phyloP scores from a whole-genome alignment of 53 echinoderm and acorn worm genomes.

The Crossaster papposus region DNA sequence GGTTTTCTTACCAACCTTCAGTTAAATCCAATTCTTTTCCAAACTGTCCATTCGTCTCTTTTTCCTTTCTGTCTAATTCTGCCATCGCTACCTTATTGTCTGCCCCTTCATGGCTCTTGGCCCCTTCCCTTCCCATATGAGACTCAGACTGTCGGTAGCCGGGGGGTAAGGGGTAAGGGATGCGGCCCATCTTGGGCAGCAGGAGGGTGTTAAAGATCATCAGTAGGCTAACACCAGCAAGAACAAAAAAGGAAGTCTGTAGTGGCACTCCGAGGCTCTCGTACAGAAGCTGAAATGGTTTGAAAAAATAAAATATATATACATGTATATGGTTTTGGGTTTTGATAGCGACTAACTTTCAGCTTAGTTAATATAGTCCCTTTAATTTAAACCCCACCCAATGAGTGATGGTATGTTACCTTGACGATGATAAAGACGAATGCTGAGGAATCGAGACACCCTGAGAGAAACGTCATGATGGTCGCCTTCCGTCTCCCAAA shows the following conservation, averaged over 20 bases:
- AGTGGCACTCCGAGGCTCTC: slow-evolving; percentile 69
- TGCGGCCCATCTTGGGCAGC: slow-evolving; percentile 71
- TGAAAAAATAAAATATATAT: not conserved
- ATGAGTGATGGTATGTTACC: slow-evolving; percentile 36
- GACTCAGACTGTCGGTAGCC: slow-evolving; percentile 65
- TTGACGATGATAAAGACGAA: slow-evolving; percentile 87
- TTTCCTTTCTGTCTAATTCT: not conserved
- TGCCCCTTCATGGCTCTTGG: not conserved
- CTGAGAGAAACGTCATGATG: slow-evolving; percentile 78
- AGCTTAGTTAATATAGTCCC: no score
- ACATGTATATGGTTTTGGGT: no score
- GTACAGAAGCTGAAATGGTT: slow-evolving; percentile 69
- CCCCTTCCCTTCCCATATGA: slow-evolving; percentile 18
- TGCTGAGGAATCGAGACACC: slow-evolving; percentile 87
- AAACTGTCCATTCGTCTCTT: not conserved
- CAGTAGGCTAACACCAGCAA: slow-evolving; percentile 68
- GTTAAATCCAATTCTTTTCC: not conserved
- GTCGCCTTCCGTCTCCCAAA: slow-evolving; percentile 88
- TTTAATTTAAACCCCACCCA: not conserved
- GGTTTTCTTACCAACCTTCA: not conserved
- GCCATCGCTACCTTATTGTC: not conserved
- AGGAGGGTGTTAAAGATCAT: slow-evolving; percentile 79
- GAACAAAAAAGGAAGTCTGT: slow-evolving; percentile 73
- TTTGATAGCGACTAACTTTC: not conserved
- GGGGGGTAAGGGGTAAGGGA: slow-evolving; percentile 89